Base-by-base conservation (phyloP, 2,888 invertebrate species). In the Archips crataeganus region DNA sequence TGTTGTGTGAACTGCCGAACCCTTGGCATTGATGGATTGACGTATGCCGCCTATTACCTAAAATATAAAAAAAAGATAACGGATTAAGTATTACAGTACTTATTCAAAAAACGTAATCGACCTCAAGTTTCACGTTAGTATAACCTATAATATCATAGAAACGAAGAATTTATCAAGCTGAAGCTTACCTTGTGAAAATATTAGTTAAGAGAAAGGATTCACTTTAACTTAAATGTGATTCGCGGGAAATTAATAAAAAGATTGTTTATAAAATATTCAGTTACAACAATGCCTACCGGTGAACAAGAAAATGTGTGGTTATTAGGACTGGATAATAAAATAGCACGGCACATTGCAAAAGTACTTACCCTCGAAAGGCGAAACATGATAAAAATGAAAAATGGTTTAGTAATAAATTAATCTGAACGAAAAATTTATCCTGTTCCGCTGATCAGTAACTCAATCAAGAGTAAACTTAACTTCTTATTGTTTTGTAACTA, bases 31-130 rank as follows among this genome's bases (percentile, higher is more conserved):
- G 45, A 78, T 42, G 0, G 84, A 66, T 75, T 81, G 82, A 39
- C 81, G 80, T 64, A 80, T 70, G 64, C 80, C 68, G 36, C 75
- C 74, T 32, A 81, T 73, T 47, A 85, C 74, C 87, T 87, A 79
- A 75, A 84, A 82, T 10, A 15, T 10, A 45, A 49, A 67, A 51
- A 11, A 9, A 39, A 3, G 8, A 49, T 23, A 49, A 64, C 59
- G 68, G n/a, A 15, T 34, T 1, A n/a, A 32, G 0, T 32, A n/a
- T 32, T 57, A 9, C 23, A 0, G 23, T 32, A 32, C 10, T 32
- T 2, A 32, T 11, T 5, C 11, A 11, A 45, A 23, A 32, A 57
- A 34, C 32, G 32, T 32, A 4, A 3, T 32, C 23, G 23, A 23
- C 23, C 1, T 57, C 39, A 4, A 39, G 39, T 39, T 32, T 32